Conservation (phyloP, 2,113 vertebrate species). For the Ancistrus triradiatus region DNA sequence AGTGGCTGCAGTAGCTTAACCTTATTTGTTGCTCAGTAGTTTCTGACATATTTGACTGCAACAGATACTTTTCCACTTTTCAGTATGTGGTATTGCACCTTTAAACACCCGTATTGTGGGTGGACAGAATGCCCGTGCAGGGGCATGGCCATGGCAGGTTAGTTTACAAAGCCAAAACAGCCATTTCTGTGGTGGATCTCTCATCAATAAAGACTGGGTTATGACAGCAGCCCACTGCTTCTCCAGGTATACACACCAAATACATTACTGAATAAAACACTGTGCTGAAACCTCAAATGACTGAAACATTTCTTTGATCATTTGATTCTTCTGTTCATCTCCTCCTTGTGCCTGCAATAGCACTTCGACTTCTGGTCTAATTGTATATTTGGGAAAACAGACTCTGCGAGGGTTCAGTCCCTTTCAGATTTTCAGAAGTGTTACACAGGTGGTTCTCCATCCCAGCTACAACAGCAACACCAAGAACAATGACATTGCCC, state of each 20-base stretch:
- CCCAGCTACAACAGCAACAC: conserved; percentile 33
- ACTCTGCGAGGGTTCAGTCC: neutral
- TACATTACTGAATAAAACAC: neutral
- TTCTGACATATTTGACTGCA: too few relatives aligned
- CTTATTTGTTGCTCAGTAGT: neutral
- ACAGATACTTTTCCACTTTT: too few relatives aligned
- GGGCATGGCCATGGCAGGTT: conserved; percentile 18
- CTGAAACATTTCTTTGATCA: neutral
- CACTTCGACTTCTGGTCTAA: too few relatives aligned
- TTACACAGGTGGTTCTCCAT: conserved; percentile 39
- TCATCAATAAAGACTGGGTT: conserved; percentile 36
- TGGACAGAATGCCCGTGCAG: neutral
- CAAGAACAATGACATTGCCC: conserved; percentile 65
- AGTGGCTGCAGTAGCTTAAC: too few relatives aligned
- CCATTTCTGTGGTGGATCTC: conserved; percentile 39
- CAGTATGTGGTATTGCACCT: conserved; percentile 23
- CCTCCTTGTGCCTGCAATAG: too few relatives aligned
- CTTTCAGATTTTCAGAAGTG: neutral
- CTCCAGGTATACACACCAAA: neutral
- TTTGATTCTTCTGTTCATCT: fast-evolving
- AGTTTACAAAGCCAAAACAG: conserved; percentile 15
- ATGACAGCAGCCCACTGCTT: conserved; percentile 35
- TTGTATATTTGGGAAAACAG: conserved; percentile 35
- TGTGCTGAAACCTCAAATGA: neutral
- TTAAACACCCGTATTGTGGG: conserved; percentile 31